Conservation (phyloP, 2,113 vertebrate species). For the Pica pica region DNA sequence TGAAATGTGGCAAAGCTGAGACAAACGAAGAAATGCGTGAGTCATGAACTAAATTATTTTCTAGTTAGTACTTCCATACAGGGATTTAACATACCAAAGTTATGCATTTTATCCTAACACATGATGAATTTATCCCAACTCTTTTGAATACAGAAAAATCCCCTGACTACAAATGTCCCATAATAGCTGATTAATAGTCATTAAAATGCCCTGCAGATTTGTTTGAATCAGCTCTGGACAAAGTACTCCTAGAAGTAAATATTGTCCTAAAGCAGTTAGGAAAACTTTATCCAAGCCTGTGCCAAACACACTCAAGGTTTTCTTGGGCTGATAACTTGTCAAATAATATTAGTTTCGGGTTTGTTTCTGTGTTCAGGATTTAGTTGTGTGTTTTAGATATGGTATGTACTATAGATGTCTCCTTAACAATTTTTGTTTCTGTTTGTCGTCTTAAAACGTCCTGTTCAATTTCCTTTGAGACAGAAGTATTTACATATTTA, state of each 20-base stretch:
- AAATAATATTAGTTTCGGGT: not conserved
- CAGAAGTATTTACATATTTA: not conserved
- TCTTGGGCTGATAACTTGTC: not conserved
- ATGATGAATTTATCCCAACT: not conserved
- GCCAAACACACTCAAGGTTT: not conserved
- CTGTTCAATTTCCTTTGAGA: not conserved
- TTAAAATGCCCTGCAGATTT: not conserved
- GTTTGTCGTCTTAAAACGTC: not conserved
- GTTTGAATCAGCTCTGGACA: not conserved
- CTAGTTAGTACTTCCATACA: not conserved
- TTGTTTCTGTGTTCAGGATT: not conserved
- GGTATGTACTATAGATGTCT: fast-evolving
- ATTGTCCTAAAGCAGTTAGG: not conserved
- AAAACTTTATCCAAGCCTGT: not conserved
- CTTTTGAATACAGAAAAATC: not conserved
- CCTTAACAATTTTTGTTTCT: not conserved
- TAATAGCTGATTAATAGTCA: not conserved
- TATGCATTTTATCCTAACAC: not conserved
- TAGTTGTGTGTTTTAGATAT: not conserved
- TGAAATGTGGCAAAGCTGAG: not conserved
- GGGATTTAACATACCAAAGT: not conserved
- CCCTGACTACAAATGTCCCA: not conserved
- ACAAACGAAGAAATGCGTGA: not conserved
- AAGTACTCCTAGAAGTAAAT: not conserved
- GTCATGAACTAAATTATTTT: not conserved